Evolutionary conservation across 2,113 vertebrate species (phyloP), one percentile per base, ranked within the genome.

Genomic region (Heteronetta atricapilla): DNA sequence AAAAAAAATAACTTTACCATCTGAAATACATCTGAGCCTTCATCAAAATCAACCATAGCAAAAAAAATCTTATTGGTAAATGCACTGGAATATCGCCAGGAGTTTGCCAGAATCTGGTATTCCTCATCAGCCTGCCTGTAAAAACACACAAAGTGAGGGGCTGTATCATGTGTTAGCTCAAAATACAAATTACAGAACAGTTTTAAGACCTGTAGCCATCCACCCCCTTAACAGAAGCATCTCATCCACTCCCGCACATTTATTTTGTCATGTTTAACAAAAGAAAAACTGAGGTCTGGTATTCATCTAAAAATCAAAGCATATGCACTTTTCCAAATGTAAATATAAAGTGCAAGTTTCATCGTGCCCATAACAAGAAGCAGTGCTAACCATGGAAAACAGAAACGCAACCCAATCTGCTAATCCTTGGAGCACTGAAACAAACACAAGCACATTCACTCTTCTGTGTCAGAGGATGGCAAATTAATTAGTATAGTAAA

Each of bases 31-130:
- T 99, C 99, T 4, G 99, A 99, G 50, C 99, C 99, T 98, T 99
- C 99, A 36, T 99, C 99, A 91, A 99, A 99, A 96, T 99, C 99
- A 6, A 99, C 99, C 79, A 98, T 98, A 2, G 99, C 99, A 97
- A 99, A 99, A 97, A 99, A 99, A 83, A 99, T 98, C 97, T 95
- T 99, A 94, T 99, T 99, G 88, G 99, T 99, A 91, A 99, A 99
- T 14, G 99, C 99, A 68, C 96, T 99, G 72, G 99, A 99, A 26
- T 99, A 99, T 59, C 99, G 97, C 99, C 99, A 99, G 40, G 99
- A 99, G 87, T 99, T 99, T 52, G 99, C 99, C 95, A 99, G 97
- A 62, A 99, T 99, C 96, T 99, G 99, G 95, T 98, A 99, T 94
- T 99, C 99, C 94, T 99, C 99, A 96, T 99, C 99, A 40, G 99